Conservation (phyloP, 2,888 invertebrate genomes). For the Linnaemya tessellans region DNA sequence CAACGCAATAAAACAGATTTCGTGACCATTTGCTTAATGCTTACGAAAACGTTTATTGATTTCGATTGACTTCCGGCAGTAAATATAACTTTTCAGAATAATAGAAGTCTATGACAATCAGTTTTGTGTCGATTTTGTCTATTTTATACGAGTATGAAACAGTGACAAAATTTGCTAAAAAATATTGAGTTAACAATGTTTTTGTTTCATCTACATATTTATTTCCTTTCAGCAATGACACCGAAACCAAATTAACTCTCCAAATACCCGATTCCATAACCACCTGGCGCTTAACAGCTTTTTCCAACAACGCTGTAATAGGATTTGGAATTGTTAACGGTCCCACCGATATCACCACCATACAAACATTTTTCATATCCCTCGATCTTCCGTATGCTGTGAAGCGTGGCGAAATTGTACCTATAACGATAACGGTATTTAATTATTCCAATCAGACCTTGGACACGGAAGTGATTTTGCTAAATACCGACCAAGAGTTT, state of each 20-base stretch:
- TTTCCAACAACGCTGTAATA: conserved; percentile 88
- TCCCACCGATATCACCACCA: conserved; percentile 86
- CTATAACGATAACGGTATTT: conserved; percentile 92
- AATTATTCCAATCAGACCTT: conserved; percentile 92
- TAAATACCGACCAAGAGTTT: conserved; percentile 90
- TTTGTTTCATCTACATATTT: too few relatives aligned
- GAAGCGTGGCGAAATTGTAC: conserved; percentile 92
- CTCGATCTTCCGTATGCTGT: conserved; percentile 90
- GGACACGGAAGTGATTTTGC: conserved; percentile 90
- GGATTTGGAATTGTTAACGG: conserved; percentile 88
- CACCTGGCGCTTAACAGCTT: conserved; percentile 91
- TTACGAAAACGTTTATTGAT: too few relatives aligned
- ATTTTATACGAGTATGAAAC: too few relatives aligned
- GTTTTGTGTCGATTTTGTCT: too few relatives aligned
- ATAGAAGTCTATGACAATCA: too few relatives aligned
- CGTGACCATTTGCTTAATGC: too few relatives aligned
- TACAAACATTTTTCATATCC: conserved; percentile 90
- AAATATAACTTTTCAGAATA: too few relatives aligned
- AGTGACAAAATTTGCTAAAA: too few relatives aligned
- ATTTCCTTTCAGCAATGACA: conserved; percentile 25
- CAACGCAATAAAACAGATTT: too few relatives aligned
- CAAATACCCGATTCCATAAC: conserved; percentile 90
- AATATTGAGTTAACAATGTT: too few relatives aligned
- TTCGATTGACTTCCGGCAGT: too few relatives aligned
- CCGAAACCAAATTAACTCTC: conserved; percentile 37